phyloP scores from a whole-genome alignment of 2,797 vertebrate species.

The Sus cebifrons region DNA sequence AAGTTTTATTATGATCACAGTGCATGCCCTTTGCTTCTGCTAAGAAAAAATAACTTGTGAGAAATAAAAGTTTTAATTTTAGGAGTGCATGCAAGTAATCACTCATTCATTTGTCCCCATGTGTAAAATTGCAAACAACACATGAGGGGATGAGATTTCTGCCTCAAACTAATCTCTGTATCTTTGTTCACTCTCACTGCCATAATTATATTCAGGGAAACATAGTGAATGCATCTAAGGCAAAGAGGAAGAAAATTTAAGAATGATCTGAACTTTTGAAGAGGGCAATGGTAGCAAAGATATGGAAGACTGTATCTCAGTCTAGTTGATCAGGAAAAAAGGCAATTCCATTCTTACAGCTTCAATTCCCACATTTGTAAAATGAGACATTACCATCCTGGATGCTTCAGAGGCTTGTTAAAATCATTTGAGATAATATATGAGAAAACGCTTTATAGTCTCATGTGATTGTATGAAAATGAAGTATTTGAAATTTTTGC shows the following conservation, averaged over 20 bases:
- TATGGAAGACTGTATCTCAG: neutral
- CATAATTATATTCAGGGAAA: neutral
- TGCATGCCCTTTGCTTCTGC: constrained; percentile 60
- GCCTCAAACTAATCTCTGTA: neutral
- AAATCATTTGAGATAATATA: neutral
- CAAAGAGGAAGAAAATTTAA: neutral
- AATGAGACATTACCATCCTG: neutral
- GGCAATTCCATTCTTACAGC: neutral
- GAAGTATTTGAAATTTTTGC: constrained; percentile 22
- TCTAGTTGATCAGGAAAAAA: neutral
- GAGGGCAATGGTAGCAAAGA: neutral
- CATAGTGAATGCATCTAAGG: neutral
- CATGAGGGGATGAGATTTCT: neutral
- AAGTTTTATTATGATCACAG: constrained; percentile 49
- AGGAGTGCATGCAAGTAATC: neutral
- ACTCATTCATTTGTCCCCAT: neutral
- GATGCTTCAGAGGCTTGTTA: neutral
- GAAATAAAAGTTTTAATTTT: constrained; percentile 16
- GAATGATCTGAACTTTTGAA: neutral
- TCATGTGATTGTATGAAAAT: neutral
- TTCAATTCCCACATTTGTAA: constrained; percentile 18
- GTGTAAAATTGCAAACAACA: neutral
- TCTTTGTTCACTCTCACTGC: neutral
- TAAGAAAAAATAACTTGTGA: neutral
- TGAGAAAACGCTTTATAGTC: neutral